Evolutionary conservation across 1,140 invertebrate genomes (phyloP).

Genomic region (Metopolophium dirhodum): DNA sequence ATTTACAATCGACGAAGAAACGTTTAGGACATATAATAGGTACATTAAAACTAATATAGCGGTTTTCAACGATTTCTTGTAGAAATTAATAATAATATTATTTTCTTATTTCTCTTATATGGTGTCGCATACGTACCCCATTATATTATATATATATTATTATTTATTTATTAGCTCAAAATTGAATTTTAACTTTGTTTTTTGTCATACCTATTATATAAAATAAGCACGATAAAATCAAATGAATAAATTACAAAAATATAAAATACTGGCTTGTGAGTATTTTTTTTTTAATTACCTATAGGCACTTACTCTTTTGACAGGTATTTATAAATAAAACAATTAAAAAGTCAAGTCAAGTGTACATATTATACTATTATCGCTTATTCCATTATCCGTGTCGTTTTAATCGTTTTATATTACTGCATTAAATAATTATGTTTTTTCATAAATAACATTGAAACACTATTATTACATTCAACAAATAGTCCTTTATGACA

Average conservation of each 20-base stretch:
- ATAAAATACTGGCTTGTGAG: not conserved
- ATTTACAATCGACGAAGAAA: not conserved
- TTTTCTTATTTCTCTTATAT: not conserved
- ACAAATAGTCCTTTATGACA: too few species aligned
- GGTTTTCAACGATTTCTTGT: not conserved
- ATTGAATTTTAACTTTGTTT: not conserved
- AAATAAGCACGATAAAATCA: not conserved
- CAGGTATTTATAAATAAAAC: not conserved
- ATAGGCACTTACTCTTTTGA: not conserved
- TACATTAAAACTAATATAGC: not conserved
- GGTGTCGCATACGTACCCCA: not conserved
- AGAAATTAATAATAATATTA: not conserved
- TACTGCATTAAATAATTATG: not conserved
- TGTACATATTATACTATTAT: not conserved
- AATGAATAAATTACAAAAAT: not conserved
- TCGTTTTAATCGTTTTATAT: not conserved
- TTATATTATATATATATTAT: not conserved
- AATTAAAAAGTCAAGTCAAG: not conserved
- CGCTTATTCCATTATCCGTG: not conserved
- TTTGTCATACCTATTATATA: not conserved
- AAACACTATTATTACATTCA: not conserved
- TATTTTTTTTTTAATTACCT: not conserved
- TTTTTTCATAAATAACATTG: not conserved
- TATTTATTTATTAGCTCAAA: not conserved
- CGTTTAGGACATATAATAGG: too few species aligned